Conservation (phyloP, 2,113 vertebrate species). For the Platysteira castanea region DNA sequence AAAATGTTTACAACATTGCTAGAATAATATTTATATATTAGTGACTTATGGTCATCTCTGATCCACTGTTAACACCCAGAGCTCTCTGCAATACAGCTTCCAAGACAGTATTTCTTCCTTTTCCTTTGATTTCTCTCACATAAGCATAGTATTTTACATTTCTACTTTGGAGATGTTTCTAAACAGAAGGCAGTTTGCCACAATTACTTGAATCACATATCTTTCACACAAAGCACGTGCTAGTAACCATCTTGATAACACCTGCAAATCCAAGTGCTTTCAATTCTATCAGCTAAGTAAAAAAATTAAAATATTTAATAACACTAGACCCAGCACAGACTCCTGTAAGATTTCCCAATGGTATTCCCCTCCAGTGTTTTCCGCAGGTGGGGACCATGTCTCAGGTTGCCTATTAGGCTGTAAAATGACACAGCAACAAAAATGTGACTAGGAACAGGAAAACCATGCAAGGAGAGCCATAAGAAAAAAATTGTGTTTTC, state of each 20-base stretch:
- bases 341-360: neutral
- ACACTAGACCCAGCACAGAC: neutral
- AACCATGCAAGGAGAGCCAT: neutral
- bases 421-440: neutral
- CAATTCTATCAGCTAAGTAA: neutral
- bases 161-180: neutral
- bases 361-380: neutral
- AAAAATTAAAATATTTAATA: neutral
- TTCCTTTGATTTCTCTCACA: neutral
- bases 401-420: neutral
- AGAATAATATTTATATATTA: neutral
- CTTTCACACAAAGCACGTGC: neutral
- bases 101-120: neutral
- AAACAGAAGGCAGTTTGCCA: neutral
- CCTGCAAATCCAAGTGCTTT: neutral
- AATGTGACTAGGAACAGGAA: neutral
- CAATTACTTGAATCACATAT: rapidly evolving
- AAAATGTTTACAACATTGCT: neutral
- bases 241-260: neutral
- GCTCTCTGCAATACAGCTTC: neutral
- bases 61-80: neutral
- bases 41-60: neutral
- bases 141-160: neutral
- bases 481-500: neutral
- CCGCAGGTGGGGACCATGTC: neutral